Evolutionary conservation across 2,113 vertebrate genomes (phyloP), one percentile per base, ranked within the genome.

Genomic region (Tragelaphus scriptus): DNA sequence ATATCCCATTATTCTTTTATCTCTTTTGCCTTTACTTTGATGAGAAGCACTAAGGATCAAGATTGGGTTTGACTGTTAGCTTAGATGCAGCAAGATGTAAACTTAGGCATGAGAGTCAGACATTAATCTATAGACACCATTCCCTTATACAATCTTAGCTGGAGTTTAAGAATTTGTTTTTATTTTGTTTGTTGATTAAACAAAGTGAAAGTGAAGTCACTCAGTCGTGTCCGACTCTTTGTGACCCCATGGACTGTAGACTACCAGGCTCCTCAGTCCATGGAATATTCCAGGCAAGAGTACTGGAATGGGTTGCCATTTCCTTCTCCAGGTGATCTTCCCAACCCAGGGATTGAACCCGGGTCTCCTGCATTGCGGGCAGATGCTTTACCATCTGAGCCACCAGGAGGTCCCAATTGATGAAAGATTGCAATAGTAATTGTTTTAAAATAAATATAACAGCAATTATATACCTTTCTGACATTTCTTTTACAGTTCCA

Each of bases 301-400:
- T 75, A 75, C 19, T 75, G n/a, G 68, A 75, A n/a, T 25, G 19
- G 19, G 19, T 40, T 75, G 68, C 10, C 21, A 40, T 11, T 75
- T 75, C 36, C 21, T 75, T 40, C 5, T 40, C 68, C 11, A 23
- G 68, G 36, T 19, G 19, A 75, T 68, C 32, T 68, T 68, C 32
- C 32, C 0, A 0, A 68, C 65, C 65, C 65, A 68, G 65, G 16
- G 8, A n/a, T 23, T 0, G 2, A 75, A 75, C 6, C 19, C 5
- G 12, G 68, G 36, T 40, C n/a, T 75, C 17, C 68, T 0, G 1
- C 19, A 40, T 40, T 40, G 5, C 36, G 1, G 68, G 68, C 68
- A 40, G n/a, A 71, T 1, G 0, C n/a, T 40, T 40, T 75, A 12
- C n/a, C 10, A 12, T 40, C 36, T 75, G 68, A 75, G 19, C 68